phyloP scores from a whole-genome alignment of 2,888 invertebrate genomes.

The Cantharis lateralis region DNA sequence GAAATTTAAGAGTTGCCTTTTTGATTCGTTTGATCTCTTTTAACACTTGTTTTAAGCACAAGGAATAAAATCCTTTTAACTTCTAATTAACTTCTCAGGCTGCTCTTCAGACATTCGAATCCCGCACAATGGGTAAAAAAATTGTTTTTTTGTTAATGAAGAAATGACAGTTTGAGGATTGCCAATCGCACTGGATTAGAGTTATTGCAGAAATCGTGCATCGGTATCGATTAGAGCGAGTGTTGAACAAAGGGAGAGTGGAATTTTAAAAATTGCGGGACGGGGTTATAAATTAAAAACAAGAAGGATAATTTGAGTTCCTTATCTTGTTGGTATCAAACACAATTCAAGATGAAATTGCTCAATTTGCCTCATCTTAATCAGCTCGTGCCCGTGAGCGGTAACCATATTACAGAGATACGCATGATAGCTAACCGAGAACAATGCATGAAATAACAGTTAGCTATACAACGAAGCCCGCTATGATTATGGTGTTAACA shows the following conservation, averaged over 20 bases:
- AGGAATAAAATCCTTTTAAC: conserved; percentile 30
- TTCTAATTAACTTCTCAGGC: conserved; percentile 28
- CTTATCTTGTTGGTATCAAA: conserved; percentile 35
- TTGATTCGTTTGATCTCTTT: conserved; percentile 31
- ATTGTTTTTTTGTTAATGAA: neutral
- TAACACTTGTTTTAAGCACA: conserved; percentile 28
- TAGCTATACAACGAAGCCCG: conserved; percentile 42
- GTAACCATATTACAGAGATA: conserved; percentile 37
- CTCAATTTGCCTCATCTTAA: conserved; percentile 41
- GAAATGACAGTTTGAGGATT: neutral
- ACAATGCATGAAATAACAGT: conserved; percentile 48
- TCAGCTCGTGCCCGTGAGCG: conserved; percentile 34
- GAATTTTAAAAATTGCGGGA: neutral
- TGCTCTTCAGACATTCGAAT: neutral
- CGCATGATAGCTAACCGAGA: conserved; percentile 39
- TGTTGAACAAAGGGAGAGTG: neutral
- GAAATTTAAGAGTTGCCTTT: conserved; percentile 31
- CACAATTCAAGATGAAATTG: conserved; percentile 37
- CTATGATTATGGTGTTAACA: conserved; percentile 41
- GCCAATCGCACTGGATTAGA: no score
- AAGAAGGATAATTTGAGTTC: conserved; percentile 34
- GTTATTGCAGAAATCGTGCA: no score
- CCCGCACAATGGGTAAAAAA: neutral
- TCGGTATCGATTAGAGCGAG: neutral
- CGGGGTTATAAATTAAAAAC: conserved; percentile 32